These are phyloP conservation scores for Rotaria sp. DNA, from an alignment of 2,888 invertebrate genomes.

Conservation along the genomic window DNA sequence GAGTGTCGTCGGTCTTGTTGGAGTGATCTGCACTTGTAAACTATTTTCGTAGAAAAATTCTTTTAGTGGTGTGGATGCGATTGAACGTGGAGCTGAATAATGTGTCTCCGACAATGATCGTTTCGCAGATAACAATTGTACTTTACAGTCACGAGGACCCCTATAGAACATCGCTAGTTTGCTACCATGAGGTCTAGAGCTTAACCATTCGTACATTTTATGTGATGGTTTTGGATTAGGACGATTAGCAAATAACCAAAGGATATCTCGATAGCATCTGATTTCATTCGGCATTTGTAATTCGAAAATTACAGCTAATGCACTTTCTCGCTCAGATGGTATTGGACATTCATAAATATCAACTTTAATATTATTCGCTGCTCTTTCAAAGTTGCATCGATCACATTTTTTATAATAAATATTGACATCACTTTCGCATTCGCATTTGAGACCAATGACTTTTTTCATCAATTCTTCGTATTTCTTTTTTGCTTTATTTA, in stretches of 20 bases:
- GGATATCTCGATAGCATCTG: neutral
- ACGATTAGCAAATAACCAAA: neutral
- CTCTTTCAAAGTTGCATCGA: neutral
- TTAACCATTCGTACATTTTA: neutral
- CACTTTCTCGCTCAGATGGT: neutral
- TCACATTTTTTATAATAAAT: neutral
- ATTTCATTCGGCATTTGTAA: neutral
- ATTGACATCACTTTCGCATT: neutral
- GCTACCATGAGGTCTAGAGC: neutral
- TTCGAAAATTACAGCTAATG: neutral
- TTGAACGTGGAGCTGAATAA: neutral
- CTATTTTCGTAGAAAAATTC: slow-evolving; percentile 12
- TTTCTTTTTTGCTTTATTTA: neutral
- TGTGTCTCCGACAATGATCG: neutral
- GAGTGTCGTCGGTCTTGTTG: neutral
- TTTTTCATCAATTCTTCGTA: neutral
- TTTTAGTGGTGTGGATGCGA: neutral
- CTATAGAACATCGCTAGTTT: neutral
- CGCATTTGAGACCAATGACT: neutral
- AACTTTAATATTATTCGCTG: neutral
- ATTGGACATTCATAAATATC: slow-evolving; percentile 8
- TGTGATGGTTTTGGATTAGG: neutral
- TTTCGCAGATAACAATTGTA: neutral
- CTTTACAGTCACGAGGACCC: neutral
- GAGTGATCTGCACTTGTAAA: neutral